A percentile compares a stretch with the other conserved stretches of the same genome.
Evolutionary conservation across 2,888 invertebrate species (phyloP).

Genomic region (Amphimallon solstitiale): DNA sequence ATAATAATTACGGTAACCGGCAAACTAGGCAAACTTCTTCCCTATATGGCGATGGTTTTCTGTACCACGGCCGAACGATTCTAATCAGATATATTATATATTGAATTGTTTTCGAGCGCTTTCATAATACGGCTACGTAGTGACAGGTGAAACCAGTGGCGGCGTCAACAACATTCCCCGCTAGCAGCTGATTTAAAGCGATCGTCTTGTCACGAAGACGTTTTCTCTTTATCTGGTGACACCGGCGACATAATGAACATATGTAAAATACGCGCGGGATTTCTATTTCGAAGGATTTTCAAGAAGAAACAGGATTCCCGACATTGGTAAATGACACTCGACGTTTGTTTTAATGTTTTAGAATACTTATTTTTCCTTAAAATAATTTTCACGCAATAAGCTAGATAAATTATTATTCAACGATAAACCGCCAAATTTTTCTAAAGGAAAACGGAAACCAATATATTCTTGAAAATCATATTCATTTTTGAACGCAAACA

Average conservation of each 20-base stretch:
- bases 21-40: conserved; percentile 61
- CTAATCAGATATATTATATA: conserved; percentile 50
- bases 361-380: too few species aligned
- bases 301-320: too few species aligned
- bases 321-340: too few species aligned
- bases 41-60: conserved; percentile 58
- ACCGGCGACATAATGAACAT: conserved; percentile 21
- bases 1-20: conserved; percentile 51
- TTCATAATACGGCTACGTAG: conserved; percentile 46
- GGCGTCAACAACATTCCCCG: conserved; percentile 26
- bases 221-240: conserved; percentile 17
- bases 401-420: too few species aligned
- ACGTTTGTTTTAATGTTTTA: too few species aligned
- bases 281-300: not conserved
- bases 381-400: too few species aligned
- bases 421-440: too few species aligned
- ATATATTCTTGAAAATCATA: too few species aligned
- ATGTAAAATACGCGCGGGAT: conserved; percentile 1
- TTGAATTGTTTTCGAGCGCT: conserved; percentile 52
- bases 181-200: conserved; percentile 43
- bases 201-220: conserved; percentile 14
- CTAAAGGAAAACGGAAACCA: too few species aligned
- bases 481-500: too few species aligned
- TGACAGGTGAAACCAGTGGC: conserved; percentile 51
- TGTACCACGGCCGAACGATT: conserved; percentile 58